Evolutionary conservation across 2,888 invertebrate species (phyloP).

Genomic region (Cataglyphis altisquamis): DNA sequence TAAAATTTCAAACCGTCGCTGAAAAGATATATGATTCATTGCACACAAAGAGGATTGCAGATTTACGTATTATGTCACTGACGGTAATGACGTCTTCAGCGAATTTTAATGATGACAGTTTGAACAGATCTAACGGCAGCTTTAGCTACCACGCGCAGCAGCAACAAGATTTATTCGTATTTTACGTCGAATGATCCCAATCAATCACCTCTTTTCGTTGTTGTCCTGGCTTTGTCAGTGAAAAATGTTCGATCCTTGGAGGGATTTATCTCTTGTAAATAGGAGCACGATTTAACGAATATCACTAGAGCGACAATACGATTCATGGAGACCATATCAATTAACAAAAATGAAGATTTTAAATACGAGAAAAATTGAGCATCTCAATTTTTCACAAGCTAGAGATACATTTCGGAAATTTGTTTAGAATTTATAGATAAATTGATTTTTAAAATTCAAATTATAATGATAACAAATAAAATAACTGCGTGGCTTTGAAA

Average conservation of each 20-base stretch:
- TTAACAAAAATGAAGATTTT: neutral
- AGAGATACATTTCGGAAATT: neutral
- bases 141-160: conserved; percentile 11
- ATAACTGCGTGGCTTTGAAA: neutral
- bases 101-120: conserved; percentile 42
- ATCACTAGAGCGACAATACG: neutral
- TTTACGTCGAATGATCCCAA: conserved; percentile 32
- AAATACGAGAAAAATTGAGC: neutral
- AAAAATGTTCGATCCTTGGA: conserved; percentile 26
- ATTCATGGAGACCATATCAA: neutral
- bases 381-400: neutral
- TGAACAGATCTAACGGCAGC: neutral
- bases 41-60: conserved; percentile 9
- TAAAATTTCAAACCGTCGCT: conserved; percentile 22
- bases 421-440: conserved; percentile 10
- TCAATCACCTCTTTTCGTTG: conserved; percentile 36
- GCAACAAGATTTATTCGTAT: conserved; percentile 36
- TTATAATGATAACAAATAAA: neutral
- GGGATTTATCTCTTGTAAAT: conserved; percentile 39
- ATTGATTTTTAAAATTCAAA: conserved; percentile 2
- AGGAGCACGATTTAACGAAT: conserved; percentile 5
- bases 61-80: conserved; percentile 23
- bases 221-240: conserved; percentile 28
- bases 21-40: conserved; percentile 17
- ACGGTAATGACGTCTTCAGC: conserved; percentile 31